phyloP scores from a whole-genome alignment of 2,113 vertebrate species.

The Bungarus multicinctus region DNA sequence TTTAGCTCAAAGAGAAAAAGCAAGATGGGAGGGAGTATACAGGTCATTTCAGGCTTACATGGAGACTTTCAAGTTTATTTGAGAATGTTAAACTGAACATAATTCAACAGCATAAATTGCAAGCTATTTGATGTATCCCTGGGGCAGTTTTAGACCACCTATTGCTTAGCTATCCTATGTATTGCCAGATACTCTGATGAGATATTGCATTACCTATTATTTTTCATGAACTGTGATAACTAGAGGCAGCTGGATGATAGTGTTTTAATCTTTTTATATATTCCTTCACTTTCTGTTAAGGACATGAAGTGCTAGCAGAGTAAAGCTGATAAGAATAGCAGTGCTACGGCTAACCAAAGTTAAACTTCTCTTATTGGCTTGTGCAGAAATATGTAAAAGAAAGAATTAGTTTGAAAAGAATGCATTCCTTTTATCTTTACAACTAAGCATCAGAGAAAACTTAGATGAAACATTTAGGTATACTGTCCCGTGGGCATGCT shows the following conservation, averaged over 20 bases:
- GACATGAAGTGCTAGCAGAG: conserved; percentile 10
- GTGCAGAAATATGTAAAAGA: conserved; percentile 8
- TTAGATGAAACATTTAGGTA: background rate
- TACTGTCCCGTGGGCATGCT: background rate
- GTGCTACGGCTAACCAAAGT: background rate
- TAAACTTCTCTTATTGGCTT: background rate
- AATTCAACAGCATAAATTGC: background rate
- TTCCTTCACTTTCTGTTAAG: background rate
- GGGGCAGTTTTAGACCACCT: background rate
- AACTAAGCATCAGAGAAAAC: background rate
- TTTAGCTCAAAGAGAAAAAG: background rate
- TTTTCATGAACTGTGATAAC: conserved; percentile 7
- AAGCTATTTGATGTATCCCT: background rate
- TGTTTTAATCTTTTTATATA: background rate
- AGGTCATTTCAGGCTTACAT: background rate
- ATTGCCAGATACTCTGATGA: conserved; percentile 16
- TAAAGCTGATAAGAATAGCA: background rate
- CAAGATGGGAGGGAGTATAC: background rate
- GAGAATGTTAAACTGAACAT: background rate
- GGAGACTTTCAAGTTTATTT: background rate
- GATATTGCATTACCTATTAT: conserved; percentile 9
- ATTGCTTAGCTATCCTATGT: background rate
- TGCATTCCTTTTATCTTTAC: background rate
- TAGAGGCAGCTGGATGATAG: background rate
- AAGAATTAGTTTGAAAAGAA: background rate